These are phyloP conservation scores for Nannoperca australis DNA, from an alignment of 2,797 vertebrate genomes.

Conservation along the genomic window DNA sequence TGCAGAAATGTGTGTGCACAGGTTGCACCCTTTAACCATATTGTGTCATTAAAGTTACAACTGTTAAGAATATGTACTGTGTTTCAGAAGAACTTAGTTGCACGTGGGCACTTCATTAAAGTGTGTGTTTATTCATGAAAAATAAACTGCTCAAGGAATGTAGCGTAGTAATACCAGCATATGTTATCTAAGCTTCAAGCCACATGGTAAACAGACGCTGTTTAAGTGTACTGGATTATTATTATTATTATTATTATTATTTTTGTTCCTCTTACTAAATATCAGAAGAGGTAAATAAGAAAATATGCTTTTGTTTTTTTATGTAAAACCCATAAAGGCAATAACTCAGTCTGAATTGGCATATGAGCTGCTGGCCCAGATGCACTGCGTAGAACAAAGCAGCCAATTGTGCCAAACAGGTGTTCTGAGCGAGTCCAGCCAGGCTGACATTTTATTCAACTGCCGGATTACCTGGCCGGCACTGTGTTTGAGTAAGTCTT, in stretches of 20 bases:
- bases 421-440: constrained; percentile 46
- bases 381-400: constrained; percentile 16
- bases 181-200: neutral
- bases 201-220: neutral
- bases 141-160: neutral
- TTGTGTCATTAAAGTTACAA: neutral
- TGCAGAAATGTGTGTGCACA: neutral
- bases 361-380: constrained; percentile 10
- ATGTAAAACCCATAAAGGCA: constrained; percentile 16
- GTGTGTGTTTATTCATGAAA: neutral
- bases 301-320: constrained; percentile 15
- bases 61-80: neutral
- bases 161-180: neutral
- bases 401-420: constrained; percentile 43
- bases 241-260: neutral
- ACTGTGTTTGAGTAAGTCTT: constrained; percentile 60
- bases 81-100: neutral
- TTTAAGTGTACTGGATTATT: neutral
- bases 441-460: constrained; percentile 61
- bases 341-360: constrained; percentile 28
- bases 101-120: neutral
- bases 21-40: neutral
- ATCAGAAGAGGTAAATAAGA: constrained; percentile 3
- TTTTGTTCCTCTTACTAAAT: neutral
- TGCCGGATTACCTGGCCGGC: constrained; percentile 53